phyloP scores from a whole-genome alignment of 1,140 invertebrate genomes.

The Drosophila novamexicana region DNA sequence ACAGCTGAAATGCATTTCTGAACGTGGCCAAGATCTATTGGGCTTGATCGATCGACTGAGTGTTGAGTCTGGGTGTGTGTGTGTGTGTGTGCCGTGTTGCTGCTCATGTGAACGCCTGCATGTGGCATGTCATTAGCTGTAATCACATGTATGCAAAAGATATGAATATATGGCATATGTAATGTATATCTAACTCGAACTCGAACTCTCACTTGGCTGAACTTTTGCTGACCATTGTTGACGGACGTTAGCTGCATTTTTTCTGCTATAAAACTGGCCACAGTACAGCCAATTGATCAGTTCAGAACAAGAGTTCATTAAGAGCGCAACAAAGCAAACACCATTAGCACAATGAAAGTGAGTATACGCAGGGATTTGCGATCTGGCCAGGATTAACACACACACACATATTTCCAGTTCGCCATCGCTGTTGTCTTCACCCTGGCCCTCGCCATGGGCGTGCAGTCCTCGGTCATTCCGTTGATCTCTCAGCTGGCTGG shows the following conservation, averaged over 20 bases:
- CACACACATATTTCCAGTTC: conserved; percentile 53
- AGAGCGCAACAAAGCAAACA: conserved; percentile 54
- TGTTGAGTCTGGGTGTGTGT: conserved; percentile 10
- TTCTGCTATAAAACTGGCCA: conserved; percentile 65
- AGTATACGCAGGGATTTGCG: conserved; percentile 33
- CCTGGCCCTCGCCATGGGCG: conserved; percentile 81
- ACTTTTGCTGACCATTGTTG: conserved; percentile 58
- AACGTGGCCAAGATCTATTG: conserved; percentile 27
- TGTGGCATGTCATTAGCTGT: conserved; percentile 63
- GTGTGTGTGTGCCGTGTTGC: not conserved
- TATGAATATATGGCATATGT: conserved; percentile 33
- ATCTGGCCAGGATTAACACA: conserved; percentile 2
- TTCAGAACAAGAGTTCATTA: conserved; percentile 80
- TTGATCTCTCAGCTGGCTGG: conserved; percentile 68
- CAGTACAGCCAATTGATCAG: conserved; percentile 59
- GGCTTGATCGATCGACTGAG: conserved; percentile 16
- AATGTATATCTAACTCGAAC: conserved; percentile 45
- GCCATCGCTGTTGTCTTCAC: conserved; percentile 68
- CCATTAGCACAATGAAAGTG: conserved; percentile 73
- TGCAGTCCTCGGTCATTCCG: conserved; percentile 78
- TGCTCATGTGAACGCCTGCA: conserved; percentile 7
- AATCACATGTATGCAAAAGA: conserved; percentile 69
- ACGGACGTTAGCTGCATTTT: conserved; percentile 2
- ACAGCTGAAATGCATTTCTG: conserved; percentile 16
- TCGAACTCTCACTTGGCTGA: conserved; percentile 71